These are phyloP conservation scores for Antennarius maculatus DNA, from an alignment of 2,797 vertebrate genomes.

Conservation along the genomic window DNA sequence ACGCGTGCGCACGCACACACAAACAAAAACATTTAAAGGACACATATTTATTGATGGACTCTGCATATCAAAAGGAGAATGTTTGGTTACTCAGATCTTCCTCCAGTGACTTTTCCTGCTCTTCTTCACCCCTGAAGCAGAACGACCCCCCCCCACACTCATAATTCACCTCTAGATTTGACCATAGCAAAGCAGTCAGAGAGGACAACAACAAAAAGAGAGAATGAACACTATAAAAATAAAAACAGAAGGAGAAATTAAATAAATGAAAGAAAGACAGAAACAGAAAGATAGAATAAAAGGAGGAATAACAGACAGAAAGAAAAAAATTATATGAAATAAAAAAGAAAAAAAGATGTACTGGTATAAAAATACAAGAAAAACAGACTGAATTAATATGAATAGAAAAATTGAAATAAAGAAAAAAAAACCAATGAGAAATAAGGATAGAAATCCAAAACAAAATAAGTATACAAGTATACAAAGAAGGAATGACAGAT, in stretches of 20 bases:
- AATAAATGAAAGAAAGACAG: neutral
- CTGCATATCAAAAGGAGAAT: slow-evolving; percentile 43
- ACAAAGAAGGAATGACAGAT: no score
- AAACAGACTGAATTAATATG: no score
- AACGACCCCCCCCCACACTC: slow-evolving; percentile 55
- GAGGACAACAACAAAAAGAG: neutral
- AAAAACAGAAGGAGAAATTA: no score
- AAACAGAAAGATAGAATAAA: neutral
- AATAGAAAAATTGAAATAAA: slow-evolving; percentile 6
- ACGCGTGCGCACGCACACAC: neutral
- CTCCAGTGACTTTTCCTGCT: slow-evolving; percentile 39
- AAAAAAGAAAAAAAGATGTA: no score
- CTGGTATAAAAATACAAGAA: no score
- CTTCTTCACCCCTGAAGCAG: slow-evolving; percentile 36
- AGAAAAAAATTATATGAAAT: slow-evolving; percentile 3
- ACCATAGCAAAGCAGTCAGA: slow-evolving; percentile 32
- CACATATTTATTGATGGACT: slow-evolving; percentile 37
- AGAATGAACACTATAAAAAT: slow-evolving; percentile 1
- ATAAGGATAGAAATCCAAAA: no score
- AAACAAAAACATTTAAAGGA: slow-evolving; percentile 7
- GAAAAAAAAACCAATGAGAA: no score
- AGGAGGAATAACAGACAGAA: neutral
- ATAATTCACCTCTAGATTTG: slow-evolving; percentile 71
- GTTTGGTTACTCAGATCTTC: slow-evolving; percentile 56
- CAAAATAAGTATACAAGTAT: no score